These are phyloP conservation scores for Neoitamus cyanurus DNA, from an alignment of 2,888 invertebrate genomes.

Conservation along the genomic window DNA sequence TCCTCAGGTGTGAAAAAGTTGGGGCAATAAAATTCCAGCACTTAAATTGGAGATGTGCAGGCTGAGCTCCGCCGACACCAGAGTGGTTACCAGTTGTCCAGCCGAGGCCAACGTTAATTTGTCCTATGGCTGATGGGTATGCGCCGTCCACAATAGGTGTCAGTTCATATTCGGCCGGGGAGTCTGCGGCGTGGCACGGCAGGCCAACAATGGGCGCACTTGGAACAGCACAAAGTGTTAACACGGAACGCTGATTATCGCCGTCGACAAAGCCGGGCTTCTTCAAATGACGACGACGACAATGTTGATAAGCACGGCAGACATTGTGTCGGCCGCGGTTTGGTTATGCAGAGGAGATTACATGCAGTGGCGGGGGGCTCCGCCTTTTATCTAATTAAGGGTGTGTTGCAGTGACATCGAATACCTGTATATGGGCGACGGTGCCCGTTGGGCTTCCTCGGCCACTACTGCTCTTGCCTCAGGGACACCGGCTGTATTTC, in stretches of 20 bases:
- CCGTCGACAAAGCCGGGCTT: slow-evolving; percentile 19
- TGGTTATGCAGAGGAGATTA: background rate
- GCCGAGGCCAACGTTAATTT: background rate
- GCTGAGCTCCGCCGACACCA: background rate
- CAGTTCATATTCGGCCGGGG: background rate
- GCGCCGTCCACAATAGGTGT: background rate
- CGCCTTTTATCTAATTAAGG: slow-evolving; percentile 46
- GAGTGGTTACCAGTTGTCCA: background rate
- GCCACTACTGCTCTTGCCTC: background rate
- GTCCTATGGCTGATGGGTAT: background rate
- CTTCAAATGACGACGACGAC: background rate
- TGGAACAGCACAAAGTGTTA: background rate
- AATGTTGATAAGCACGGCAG: slow-evolving; percentile 14
- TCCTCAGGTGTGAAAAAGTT: background rate
- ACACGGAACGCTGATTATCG: slow-evolving; percentile 34
- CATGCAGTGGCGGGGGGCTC: background rate
- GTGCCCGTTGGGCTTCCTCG: background rate
- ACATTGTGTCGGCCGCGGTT: slow-evolving; percentile 26
- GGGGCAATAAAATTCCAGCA: background rate
- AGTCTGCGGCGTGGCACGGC: background rate
- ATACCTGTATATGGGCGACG: background rate
- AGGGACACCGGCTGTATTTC: background rate
- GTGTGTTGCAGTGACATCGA: slow-evolving; percentile 30
- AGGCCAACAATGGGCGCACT: background rate
- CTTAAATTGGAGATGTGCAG: background rate